Base-by-base conservation (phyloP, 2,113 vertebrate species). In the Archocentrus centrarchus region DNA sequence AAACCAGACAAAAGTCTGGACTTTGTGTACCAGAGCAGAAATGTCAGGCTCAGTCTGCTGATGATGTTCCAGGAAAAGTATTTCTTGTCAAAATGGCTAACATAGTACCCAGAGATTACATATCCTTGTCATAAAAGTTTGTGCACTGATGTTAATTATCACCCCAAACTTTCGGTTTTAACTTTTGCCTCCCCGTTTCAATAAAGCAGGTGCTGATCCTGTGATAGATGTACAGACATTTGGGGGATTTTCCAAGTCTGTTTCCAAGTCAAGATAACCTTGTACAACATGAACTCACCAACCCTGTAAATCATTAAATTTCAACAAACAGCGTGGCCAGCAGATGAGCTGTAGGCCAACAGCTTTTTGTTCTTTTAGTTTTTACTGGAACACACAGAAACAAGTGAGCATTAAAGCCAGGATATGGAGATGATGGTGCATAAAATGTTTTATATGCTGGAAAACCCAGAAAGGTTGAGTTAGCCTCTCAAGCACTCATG, bases 401-500 rank as follows among this genome's bases (percentile, higher is more conserved):
- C 32, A 79, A 53, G 82, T 37, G 44, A 50, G 84, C 85, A 88
- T 90, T 82, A 84, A 83, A 73, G 62, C 75, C 64, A 88, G 79
- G 63, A 83, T 79, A 79, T 88, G 60, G 60, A 83, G 82, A 81
- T 81, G 76, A 79, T 68, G 20, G 32, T 76, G 37, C 75, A 85
- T 86, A 83, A 86, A 87, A 75, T 50, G 13, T 86, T 91, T 88
- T 80, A 81, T 60, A 82, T 60, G 66, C 78, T 60, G 70, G 76
- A 82, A 91, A 89, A 30, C 61, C 59, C 7, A 75, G 63, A 79
- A 50, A 79, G 82, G 83, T 86, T 55, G 20, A 86, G 86, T 88
- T 88, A 85, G 77, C 79, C 85, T 87, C 89, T 89, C 85, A 91
- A 82, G 84, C 84, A 89, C 81, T 92, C 91, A 93, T 59, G 55